phyloP scores from a whole-genome alignment of 2,888 invertebrate genomes.

The Drosophila anomelani region DNA sequence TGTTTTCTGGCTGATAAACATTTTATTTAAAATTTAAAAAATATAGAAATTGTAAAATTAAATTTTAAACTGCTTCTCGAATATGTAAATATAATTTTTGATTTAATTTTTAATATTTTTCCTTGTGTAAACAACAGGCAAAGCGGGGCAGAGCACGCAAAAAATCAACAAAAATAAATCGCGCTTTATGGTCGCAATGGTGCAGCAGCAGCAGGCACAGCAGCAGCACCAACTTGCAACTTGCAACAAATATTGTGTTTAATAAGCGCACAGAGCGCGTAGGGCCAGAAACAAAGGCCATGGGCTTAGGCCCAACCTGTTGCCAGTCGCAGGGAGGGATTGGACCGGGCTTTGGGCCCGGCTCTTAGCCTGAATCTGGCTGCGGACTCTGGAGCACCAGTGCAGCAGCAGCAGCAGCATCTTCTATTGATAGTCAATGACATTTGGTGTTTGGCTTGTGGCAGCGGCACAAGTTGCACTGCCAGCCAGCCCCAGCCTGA shows the following conservation, averaged over 20 bases:
- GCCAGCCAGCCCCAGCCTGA: constrained; percentile 19
- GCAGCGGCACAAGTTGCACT: constrained; percentile 42
- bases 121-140: background rate
- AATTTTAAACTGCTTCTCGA: background rate
- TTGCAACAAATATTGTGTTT: constrained; percentile 80
- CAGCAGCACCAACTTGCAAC: constrained; percentile 56
- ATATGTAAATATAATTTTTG: background rate
- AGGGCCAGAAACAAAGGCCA: constrained; percentile 69
- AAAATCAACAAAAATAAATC: constrained; percentile 81
- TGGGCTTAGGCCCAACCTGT: constrained; percentile 58
- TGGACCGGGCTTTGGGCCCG: constrained; percentile 52
- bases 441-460: constrained; percentile 75
- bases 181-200: constrained; percentile 72
- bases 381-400: constrained; percentile 11
- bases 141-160: constrained; percentile 58
- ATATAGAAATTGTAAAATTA: no score
- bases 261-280: constrained; percentile 78
- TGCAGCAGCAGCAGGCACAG: constrained; percentile 30
- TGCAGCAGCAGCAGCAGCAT: constrained; percentile 26
- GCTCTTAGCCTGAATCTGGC: constrained; percentile 55
- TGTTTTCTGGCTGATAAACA: no score
- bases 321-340: constrained; percentile 58
- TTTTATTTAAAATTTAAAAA: no score
- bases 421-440: constrained; percentile 80
- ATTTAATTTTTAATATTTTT: background rate